Evolutionary conservation across 2,888 invertebrate genomes (phyloP).

Genomic region (Lasioglossum villosulum): DNA sequence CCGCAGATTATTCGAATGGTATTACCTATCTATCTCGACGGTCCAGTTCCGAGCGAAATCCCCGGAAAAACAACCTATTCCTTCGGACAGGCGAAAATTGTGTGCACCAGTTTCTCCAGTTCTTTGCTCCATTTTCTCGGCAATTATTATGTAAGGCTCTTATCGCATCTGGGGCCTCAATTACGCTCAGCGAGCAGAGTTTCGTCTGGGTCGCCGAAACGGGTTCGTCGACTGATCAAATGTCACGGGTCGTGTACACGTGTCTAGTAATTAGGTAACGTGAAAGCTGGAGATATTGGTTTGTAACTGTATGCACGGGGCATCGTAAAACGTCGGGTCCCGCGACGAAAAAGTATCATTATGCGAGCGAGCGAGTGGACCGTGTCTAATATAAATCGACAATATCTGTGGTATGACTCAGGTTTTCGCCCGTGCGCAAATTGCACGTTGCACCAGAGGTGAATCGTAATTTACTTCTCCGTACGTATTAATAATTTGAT

Average conservation of each 20-base stretch:
- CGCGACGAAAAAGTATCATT: constrained; percentile 1
- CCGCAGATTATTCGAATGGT: constrained; percentile 1
- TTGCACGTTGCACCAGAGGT: not conserved
- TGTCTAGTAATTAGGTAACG: constrained; percentile 55
- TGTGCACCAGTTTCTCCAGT: constrained; percentile 7
- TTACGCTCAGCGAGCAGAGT: constrained; percentile 7
- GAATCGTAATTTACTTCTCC: constrained; percentile 2
- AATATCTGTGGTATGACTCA: not conserved
- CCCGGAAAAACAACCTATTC: not conserved
- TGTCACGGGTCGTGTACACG: constrained; percentile 57
- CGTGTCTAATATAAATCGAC: constrained; percentile 17
- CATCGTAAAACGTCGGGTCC: not conserved
- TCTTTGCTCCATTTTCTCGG: constrained; percentile 27
- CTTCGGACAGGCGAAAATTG: constrained; percentile 23
- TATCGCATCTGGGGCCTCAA: constrained; percentile 8
- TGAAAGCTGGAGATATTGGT: constrained; percentile 43
- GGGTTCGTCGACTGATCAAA: constrained; percentile 49
- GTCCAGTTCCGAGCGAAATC: constrained; percentile 12
- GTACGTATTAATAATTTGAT: constrained; percentile 32
- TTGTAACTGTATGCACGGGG: not conserved
- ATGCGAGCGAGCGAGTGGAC: constrained; percentile 1
- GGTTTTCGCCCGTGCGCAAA: not conserved
- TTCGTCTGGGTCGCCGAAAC: constrained; percentile 29
- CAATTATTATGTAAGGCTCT: constrained; percentile 34
- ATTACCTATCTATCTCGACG: not conserved